A percentile compares a stretch with the other conserved stretches of the same genome.
Evolutionary conservation across 2,888 invertebrate genomes (phyloP).

Genomic region (Erebia epiphron): DNA sequence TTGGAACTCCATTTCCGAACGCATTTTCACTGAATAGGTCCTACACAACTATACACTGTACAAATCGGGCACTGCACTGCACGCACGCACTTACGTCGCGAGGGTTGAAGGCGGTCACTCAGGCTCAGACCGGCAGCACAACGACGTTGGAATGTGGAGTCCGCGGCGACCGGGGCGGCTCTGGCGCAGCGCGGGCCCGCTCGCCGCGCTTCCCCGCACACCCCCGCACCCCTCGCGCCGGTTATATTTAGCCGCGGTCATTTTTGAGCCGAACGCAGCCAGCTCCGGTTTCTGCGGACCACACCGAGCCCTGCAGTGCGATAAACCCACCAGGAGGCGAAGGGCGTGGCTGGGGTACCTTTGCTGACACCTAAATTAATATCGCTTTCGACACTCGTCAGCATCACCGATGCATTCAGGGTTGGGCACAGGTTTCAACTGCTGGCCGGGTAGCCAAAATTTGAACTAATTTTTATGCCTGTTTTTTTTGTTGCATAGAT

Average conservation of each 20-base stretch:
- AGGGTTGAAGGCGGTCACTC: slow-evolving; percentile 79
- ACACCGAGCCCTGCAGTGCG: slow-evolving; percentile 48
- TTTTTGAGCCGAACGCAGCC: slow-evolving; percentile 72
- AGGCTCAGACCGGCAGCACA: slow-evolving; percentile 76
- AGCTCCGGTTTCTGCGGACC: slow-evolving; percentile 76
- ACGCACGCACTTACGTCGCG: slow-evolving; percentile 81
- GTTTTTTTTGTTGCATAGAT: too few species aligned
- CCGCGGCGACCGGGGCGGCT: slow-evolving; percentile 87
- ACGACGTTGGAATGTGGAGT: slow-evolving; percentile 87
- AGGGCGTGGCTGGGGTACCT: slow-evolving; percentile 47
- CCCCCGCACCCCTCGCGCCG: slow-evolving; percentile 38
- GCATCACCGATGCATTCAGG: not conserved
- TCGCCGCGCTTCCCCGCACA: slow-evolving; percentile 44
- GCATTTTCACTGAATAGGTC: slow-evolving; percentile 44
- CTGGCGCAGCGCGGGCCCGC: slow-evolving; percentile 64
- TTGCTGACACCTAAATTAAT: not conserved
- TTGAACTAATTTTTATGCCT: too few species aligned
- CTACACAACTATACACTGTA: slow-evolving; percentile 50
- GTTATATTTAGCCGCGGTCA: slow-evolving; percentile 72
- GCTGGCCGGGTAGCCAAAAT: too few species aligned
- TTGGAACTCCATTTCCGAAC: slow-evolving; percentile 40
- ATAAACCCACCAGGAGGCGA: slow-evolving; percentile 49
- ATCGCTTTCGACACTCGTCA: not conserved
- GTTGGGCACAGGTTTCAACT: not conserved
- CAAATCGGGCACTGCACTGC: slow-evolving; percentile 63